A percentile compares a stretch with the other conserved stretches of the same genome.
phyloP scores from a whole-genome alignment of 2,113 vertebrate genomes.

The Astur gentilis region DNA sequence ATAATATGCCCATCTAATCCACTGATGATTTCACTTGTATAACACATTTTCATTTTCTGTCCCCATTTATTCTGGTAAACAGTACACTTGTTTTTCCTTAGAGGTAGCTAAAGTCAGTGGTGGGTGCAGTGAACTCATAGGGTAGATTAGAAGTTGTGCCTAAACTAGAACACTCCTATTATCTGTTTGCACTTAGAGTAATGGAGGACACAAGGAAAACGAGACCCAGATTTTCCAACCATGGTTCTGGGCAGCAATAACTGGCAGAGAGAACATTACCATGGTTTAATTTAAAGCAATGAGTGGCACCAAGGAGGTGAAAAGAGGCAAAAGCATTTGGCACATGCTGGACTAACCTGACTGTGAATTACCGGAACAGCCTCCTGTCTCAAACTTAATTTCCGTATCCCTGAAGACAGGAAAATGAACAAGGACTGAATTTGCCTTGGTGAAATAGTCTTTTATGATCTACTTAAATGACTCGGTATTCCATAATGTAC shows the following conservation, averaged over 20 bases:
- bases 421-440: neutral
- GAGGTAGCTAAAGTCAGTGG: neutral
- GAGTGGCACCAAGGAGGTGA: neutral
- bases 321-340: neutral
- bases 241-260: neutral
- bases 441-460: neutral
- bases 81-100: neutral
- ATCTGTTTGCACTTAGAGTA: neutral
- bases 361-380: neutral
- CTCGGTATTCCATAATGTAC: neutral
- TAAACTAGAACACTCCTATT: neutral
- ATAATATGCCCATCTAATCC: neutral
- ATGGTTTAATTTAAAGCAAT: neutral
- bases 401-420: neutral
- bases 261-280: neutral
- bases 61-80: neutral
- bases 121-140: neutral
- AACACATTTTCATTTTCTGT: neutral
- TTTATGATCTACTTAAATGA: neutral
- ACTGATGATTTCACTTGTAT: neutral
- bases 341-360: neutral
- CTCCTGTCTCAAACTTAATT: neutral
- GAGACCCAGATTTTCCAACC: neutral
- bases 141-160: neutral
- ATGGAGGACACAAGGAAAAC: neutral